Conservation (phyloP, 2,888 invertebrate genomes). For the Drosophila flavopinicola region DNA sequence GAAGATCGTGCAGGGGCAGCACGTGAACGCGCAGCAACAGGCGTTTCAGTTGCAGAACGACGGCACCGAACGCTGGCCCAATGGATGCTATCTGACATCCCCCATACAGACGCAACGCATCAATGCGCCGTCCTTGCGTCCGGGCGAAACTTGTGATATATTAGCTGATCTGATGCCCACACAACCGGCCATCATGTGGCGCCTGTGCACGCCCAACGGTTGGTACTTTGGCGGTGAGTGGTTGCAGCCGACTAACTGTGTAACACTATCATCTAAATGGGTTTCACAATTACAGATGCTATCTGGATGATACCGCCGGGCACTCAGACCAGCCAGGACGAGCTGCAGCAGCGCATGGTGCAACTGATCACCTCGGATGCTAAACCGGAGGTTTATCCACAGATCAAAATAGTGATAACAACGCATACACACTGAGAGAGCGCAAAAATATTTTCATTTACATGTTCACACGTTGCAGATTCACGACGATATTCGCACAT, state of each 20-base stretch:
- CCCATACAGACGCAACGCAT: slow-evolving; percentile 84
- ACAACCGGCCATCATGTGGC: slow-evolving; percentile 95
- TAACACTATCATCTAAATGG: neutral
- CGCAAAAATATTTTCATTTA: slow-evolving; percentile 9
- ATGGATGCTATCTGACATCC: slow-evolving; percentile 90
- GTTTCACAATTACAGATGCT: slow-evolving; percentile 82
- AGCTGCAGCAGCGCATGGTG: slow-evolving; percentile 83
- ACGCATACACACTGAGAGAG: slow-evolving; percentile 82
- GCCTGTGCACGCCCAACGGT: slow-evolving; percentile 93
- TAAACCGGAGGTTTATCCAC: slow-evolving; percentile 82
- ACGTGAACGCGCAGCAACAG: slow-evolving; percentile 86
- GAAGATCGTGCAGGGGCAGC: slow-evolving; percentile 86
- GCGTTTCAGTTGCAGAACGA: slow-evolving; percentile 94
- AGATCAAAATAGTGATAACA: slow-evolving; percentile 84
- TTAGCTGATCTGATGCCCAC: slow-evolving; percentile 89
- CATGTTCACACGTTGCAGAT: slow-evolving; percentile 10
- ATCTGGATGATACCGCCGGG: slow-evolving; percentile 84
- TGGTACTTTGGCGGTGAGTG: slow-evolving; percentile 95
- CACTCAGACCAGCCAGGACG: slow-evolving; percentile 80
- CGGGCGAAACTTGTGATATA: slow-evolving; percentile 91
- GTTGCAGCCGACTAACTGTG: neutral
- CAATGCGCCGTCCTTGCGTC: slow-evolving; percentile 87
- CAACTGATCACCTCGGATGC: slow-evolving; percentile 82
- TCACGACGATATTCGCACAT: slow-evolving; percentile 3
- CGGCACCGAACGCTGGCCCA: slow-evolving; percentile 95